Base-by-base conservation (phyloP, 2,797 vertebrate species). In the Pseudopleuronectes americanus region DNA sequence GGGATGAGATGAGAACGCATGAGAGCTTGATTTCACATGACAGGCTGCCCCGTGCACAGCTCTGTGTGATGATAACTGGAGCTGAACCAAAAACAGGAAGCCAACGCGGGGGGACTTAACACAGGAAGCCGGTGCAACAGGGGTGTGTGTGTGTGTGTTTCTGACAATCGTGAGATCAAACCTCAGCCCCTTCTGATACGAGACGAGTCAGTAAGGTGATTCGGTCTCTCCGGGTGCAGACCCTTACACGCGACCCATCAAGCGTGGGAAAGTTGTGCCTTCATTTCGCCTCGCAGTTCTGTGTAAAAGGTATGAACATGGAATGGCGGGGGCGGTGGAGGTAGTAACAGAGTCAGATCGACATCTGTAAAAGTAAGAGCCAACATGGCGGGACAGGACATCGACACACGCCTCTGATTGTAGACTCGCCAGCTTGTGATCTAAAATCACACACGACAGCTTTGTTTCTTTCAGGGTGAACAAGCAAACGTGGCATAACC, bases 11-110 rank as follows among this genome's bases (percentile, higher is more conserved):
- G 82, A 90, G 82, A 87, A 64, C 59, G 54, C 65, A 73, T 3
- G 24, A 86, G 77, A 87, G 79, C 47, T 76, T 91, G 86, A 90
- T 89, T 90, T 92, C 83, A 83, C 84, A 89, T 84, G 86, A 88
- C 87, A 84, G 80, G 65, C 83, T 80, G 79, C 68, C 79, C 86
- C 52, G 54, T 82, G 87, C 84, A 76, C 82, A 74, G 80, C 81
- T 87, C 79, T 74, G 76, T 90, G 88, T 89, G 84, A 90, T 90
- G 88, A 91, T 91, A 92, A 92, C 90, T 88, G 86, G 80, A 90
- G 87, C 80, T 89, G 89, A 90, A 85, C 91, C 84, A 87, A 91
- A 31, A 92, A 93, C 92, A 93, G 92, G 92, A 93, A 93, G 86
- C 88, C 77, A 81, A 69, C 77, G 87, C 38, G 16, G 69, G 87